These are phyloP conservation scores for Hofmannophila pseudospretella DNA, from an alignment of 2,888 invertebrate genomes.

Conservation along the genomic window DNA sequence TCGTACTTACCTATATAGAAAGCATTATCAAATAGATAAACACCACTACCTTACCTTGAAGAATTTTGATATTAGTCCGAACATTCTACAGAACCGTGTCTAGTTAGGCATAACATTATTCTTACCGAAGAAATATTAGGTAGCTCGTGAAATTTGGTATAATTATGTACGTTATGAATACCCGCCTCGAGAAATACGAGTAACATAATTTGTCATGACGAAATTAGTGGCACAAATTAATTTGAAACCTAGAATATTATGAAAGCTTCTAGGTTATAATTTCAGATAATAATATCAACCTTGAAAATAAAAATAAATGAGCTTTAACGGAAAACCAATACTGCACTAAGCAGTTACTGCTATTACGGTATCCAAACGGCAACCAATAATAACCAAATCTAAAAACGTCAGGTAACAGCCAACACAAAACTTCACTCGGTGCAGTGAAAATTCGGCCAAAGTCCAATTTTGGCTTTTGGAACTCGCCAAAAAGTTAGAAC, in stretches of 20 bases:
- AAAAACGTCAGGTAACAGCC: no score
- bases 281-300: not conserved
- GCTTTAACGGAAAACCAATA: no score
- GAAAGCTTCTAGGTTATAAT: not conserved
- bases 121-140: conserved; percentile 29
- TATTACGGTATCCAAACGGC: no score
- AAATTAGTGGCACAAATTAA: conserved; percentile 23
- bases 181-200: conserved; percentile 36
- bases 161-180: conserved; percentile 31
- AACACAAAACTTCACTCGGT: conserved; percentile 19
- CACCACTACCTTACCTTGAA: not conserved
- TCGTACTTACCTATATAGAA: no score
- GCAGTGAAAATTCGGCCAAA: conserved; percentile 44
- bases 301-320: no score
- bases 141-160: conserved; percentile 24
- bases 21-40: no score
- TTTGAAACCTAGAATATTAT: not conserved
- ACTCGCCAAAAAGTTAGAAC: conserved; percentile 58
- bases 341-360: no score
- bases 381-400: no score
- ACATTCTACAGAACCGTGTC: not conserved
- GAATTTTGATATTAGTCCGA: not conserved
- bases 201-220: conserved; percentile 40
- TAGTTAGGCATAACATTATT: conserved; percentile 8
- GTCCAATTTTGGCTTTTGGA: conserved; percentile 52